Conservation (phyloP, 1,140 invertebrate genomes). For the Diabrotica undecimpunctata region DNA sequence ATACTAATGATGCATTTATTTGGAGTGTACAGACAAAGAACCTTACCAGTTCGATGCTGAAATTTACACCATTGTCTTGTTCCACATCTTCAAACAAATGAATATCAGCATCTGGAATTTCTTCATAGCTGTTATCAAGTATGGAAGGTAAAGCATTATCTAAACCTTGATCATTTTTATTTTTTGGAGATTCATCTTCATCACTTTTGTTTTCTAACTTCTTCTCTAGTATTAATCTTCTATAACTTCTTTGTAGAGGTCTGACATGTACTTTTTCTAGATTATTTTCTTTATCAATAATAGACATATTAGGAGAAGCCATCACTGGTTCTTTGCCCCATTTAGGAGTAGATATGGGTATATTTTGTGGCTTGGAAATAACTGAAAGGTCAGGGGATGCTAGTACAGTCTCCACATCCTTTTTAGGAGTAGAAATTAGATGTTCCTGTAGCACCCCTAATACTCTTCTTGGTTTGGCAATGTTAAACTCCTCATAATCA, state of each 20-base stretch:
- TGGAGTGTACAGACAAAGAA: too few relatives aligned
- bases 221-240: too few relatives aligned
- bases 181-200: too few relatives aligned
- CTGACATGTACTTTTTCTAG: too few relatives aligned
- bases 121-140: background rate
- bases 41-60: constrained; percentile 6
- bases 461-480: background rate
- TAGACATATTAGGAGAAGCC: too few relatives aligned
- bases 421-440: constrained; percentile 1
- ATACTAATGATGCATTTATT: background rate
- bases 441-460: background rate
- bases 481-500: constrained; percentile 8
- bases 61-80: background rate
- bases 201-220: too few relatives aligned
- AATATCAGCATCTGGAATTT: background rate
- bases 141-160: background rate
- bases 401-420: background rate
- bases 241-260: too few relatives aligned
- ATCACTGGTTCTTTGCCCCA: background rate
- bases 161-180: too few relatives aligned
- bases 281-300: too few relatives aligned
- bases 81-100: constrained; percentile 10
- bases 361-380: too few relatives aligned
- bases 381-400: background rate
- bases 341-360: background rate